These are phyloP conservation scores for Chrysotoxum bicinctum DNA, from an alignment of 2,888 invertebrate genomes.

Conservation along the genomic window DNA sequence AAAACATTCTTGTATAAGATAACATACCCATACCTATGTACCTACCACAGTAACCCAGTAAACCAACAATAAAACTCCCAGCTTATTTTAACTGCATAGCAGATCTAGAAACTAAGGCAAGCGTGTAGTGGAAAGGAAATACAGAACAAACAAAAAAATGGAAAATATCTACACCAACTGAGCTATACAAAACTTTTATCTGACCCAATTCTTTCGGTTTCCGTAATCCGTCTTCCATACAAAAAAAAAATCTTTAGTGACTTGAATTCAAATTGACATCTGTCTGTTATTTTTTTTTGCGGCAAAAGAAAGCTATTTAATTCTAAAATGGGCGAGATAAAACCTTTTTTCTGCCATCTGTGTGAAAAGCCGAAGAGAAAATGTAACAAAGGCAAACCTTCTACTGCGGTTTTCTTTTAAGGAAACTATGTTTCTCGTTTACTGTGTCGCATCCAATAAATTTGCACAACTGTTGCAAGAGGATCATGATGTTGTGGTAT, in stretches of 20 bases:
- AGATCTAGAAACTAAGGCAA: conserved; percentile 57
- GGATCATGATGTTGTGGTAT: conserved; percentile 26
- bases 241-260: conserved; percentile 37
- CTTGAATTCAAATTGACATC: conserved; percentile 55
- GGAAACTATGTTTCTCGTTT: background rate
- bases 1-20: conserved; percentile 35
- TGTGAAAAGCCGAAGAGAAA: conserved; percentile 47
- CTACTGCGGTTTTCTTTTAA: background rate
- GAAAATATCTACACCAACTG: conserved; percentile 23
- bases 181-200: conserved; percentile 50
- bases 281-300: conserved; percentile 29
- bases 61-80: conserved; percentile 31
- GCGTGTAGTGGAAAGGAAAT: conserved; percentile 10
- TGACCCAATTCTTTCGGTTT: conserved; percentile 56
- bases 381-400: conserved; percentile 38
- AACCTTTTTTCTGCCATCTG: conserved; percentile 31
- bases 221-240: conserved; percentile 20
- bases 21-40: background rate
- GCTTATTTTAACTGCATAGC: conserved; percentile 32
- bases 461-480: conserved; percentile 62
- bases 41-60: conserved; percentile 47
- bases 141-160: background rate
- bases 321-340: conserved; percentile 35
- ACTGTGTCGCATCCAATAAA: conserved; percentile 64
- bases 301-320: conserved; percentile 63